Base-by-base conservation (phyloP, 2,113 vertebrate species). In the Capricornis sumatraensis region DNA sequence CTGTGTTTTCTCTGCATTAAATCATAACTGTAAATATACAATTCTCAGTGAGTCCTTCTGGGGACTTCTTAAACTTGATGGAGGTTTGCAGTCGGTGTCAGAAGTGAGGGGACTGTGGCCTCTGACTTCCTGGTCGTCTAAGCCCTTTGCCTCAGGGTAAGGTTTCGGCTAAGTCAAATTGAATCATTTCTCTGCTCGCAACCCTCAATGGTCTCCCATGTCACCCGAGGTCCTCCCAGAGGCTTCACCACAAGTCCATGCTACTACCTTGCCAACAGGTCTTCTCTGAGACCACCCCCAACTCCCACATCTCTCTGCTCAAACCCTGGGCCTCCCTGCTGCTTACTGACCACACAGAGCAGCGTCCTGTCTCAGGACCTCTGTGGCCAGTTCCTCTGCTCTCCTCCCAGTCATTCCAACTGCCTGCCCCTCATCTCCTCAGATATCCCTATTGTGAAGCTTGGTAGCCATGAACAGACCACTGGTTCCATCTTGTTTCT, bases 21-120 rank as follows among this genome's bases (percentile, higher is more conserved):
- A 81, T 33, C 78, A n/a, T 28, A 82, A 82, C 30, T 21, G 33
- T 81, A 47, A n/a, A n/a, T 11, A 9, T 3, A 7, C 12, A 52
- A 52, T 28, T 28, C 82, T 57, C 82, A 40, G 36, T 10, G 28
- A 25, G 78, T 30, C 58, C 13, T 36, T 53, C 58, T 11, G 2
- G 43, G 12, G 21, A n/a, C 10, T 53, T 7, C 10, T 25, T 2
- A 13, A 33, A 9, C 7, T 0, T 25, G 89, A 58, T 16, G 0
- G 45, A 64, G 45, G 25, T 82, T 21, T 55, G 27, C 13, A 17
- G 47, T 21, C 17, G 14, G 33, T 40, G 40, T 52, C 47, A 82
- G 50, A 40, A 84, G 53, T 17, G 82, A 84, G 82, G 23, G n/a
- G 14, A 17, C 53, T 40, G 82, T 64, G 55, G 10, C 45, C 33